Base-by-base conservation (phyloP, 2,113 vertebrate genomes). In the Hippocampus zosterae region DNA sequence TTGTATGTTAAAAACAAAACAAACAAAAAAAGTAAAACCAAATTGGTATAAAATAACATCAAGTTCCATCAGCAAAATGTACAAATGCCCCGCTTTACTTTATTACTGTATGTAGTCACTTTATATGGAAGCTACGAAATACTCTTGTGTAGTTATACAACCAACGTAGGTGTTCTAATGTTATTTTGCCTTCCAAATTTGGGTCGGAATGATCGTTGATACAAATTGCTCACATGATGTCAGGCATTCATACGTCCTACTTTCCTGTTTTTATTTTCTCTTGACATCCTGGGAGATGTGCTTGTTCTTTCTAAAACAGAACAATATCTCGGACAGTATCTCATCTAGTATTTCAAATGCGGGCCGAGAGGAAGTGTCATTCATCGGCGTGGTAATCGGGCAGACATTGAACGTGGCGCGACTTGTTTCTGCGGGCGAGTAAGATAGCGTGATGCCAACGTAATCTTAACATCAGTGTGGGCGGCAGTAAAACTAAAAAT, bases 91-190 rank as follows among this genome's bases (percentile, higher is more conserved):
- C 12, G 3, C 10, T 27, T 27, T 13, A 60, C 27, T 33, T 60
- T 33, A 60, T 60, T 60, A 33, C 16, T 33, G 27, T 29, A 33
- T 65, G 63, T 48, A 65, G 63, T 65, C 63, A 46, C 63, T 65
- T 65, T 65, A 65, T 65, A 5, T 46, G 41, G n/a, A 65, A 65
- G n/a, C 63, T 65, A 65, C 63, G 27, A 65, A 46, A 65, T 65
- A 42, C 11, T 42, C 40, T n/a, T 44, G 40, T 46, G 41, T 46
- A 27, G 13, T 46, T 46, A 65, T 73, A 11, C 50, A 69, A 69
- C 18, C 77, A 59, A 75, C 63, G 29, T 29, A 61, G 72, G 60
- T 71, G 23, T 5, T 10, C 23, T 4, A 19, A n/a, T 68, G 3
- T 75, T 67, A 65, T 73, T 69, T 55, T 25, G n/a, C 3, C 9